Percentiles rank a stretch among this genome's conserved stretches.
phyloP scores from a whole-genome alignment of 2,797 vertebrate genomes.

The Borostomias antarcticus region DNA sequence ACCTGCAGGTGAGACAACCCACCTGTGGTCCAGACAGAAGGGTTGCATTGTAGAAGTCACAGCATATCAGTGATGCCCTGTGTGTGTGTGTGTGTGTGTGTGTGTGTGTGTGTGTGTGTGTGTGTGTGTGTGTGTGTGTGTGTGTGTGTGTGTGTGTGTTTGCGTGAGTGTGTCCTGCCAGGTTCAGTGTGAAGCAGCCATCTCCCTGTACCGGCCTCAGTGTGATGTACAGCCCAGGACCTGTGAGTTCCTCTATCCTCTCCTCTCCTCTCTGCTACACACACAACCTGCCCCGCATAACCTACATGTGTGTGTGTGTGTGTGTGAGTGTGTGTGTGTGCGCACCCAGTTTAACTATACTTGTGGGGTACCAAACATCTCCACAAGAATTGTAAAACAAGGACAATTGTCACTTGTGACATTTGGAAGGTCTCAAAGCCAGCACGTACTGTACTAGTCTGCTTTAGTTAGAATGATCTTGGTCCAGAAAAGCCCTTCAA shows the following conservation, averaged over 20 bases:
- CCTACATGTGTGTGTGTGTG: conserved; percentile 8
- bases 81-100: neutral
- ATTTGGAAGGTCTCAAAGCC: no score
- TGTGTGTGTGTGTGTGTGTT: neutral
- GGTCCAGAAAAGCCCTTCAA: no score
- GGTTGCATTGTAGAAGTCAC: no score
- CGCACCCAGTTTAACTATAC: no score
- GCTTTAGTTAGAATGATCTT: no score
- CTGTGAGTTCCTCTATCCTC: conserved; percentile 75
- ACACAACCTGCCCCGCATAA: neutral
- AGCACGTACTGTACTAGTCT: no score
- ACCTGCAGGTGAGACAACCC: conserved; percentile 79
- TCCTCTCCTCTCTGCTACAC: neutral
- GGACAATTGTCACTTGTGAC: no score
- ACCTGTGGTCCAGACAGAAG: no score
- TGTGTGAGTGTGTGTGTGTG: neutral
- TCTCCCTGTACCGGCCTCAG: conserved; percentile 79
- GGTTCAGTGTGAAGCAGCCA: conserved; percentile 88
- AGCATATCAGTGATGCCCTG: no score
- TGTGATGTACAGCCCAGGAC: conserved; percentile 82
- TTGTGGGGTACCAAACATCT: no score
- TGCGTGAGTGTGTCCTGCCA: no score
- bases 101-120: neutral
- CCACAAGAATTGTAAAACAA: no score
- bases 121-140: neutral